Evolutionary conservation across 1,140 invertebrate genomes (phyloP).

Genomic region (Trichogramma pretiosum): DNA sequence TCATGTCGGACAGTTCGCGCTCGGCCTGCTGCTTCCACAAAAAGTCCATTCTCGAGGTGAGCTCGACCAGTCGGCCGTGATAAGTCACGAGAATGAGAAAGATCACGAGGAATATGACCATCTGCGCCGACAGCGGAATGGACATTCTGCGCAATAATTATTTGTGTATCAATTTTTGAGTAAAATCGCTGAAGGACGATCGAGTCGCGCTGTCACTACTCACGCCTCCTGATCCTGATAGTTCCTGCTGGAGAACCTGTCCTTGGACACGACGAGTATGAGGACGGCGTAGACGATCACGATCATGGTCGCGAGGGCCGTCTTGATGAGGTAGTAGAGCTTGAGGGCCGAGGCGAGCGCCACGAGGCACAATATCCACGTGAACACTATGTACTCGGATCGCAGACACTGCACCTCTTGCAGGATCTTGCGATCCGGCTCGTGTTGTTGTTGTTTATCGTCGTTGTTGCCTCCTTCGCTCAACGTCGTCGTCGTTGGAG

Average conservation of each 20-base stretch:
- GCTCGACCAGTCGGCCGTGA: slow-evolving; percentile 82
- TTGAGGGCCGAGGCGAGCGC: slow-evolving; percentile 86
- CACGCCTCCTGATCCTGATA: slow-evolving; percentile 19
- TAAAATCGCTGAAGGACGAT: neutral
- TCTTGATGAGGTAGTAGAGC: slow-evolving; percentile 84
- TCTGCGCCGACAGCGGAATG: slow-evolving; percentile 63
- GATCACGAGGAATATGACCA: slow-evolving; percentile 69
- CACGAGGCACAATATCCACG: slow-evolving; percentile 86
- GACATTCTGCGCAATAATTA: slow-evolving; percentile 34
- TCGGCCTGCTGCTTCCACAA: slow-evolving; percentile 92
- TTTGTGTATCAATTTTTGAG: no score
- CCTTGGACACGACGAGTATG: slow-evolving; percentile 53
- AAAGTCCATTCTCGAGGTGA: slow-evolving; percentile 84
- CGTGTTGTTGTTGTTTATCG: neutral
- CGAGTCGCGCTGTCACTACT: slow-evolving; percentile 14
- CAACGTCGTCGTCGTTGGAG: neutral
- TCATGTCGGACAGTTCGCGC: slow-evolving; percentile 83
- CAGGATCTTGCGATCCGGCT: neutral
- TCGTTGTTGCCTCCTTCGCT: neutral
- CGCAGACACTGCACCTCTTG: slow-evolving; percentile 45
- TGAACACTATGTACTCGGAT: slow-evolving; percentile 85
- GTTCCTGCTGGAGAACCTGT: slow-evolving; percentile 27
- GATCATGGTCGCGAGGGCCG: slow-evolving; percentile 68
- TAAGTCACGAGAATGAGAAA: slow-evolving; percentile 84
- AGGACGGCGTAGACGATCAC: slow-evolving; percentile 61